Evolutionary conservation across 2,797 vertebrate species (phyloP), one percentile per base, ranked within the genome.

Genomic region (Philypnodon macrostomus): DNA sequence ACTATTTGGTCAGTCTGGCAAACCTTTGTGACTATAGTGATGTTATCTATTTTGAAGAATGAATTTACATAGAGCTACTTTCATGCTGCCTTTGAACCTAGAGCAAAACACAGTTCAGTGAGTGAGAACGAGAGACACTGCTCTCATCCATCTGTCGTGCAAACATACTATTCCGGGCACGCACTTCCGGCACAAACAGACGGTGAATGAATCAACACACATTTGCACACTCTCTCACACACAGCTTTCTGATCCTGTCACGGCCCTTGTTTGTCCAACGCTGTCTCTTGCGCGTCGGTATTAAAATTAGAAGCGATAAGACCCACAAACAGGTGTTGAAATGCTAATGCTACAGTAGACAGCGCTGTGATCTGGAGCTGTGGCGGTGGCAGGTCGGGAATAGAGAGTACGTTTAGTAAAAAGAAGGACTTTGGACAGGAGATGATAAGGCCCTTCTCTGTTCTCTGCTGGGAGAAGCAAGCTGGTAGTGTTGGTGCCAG

Each of bases 91-190:
- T 78, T 58, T 78, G 47, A 70, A 59, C 21, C 4, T 29, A 2
- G 40, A 63, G 37, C 46, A 62, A 46, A 52, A 58, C 54, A 5
- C 29, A 47, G 48, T 48, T 67, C 50, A 65, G 2, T 45, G 50
- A 61, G 17, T 29, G 56, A 36, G 15, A 6, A 16, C 9, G 35
- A 17, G 51, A 7, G 57, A 45, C 7, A 9, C 54, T 54, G 63
- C 53, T 68, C 35, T 58, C 45, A 49, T 71, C 77, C 73, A 73
- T 79, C 65, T 79, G 74, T 68, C 73, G 41, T 52, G 47, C 58
- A 63, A 57, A 74, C 41, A 67, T 48, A 52, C 45, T 36, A 65
- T 77, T 81, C 67, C 49, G 67, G 73, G 63, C 67, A 75, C 40
- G 50, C 58, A 60, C 63, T 60, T 57, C 36, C 49, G 68, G 32